Evolutionary conservation across 37 sponge, comb jelly and placozoan species (phyloP).

Genomic region (Mnemiopsis leidyi): DNA sequence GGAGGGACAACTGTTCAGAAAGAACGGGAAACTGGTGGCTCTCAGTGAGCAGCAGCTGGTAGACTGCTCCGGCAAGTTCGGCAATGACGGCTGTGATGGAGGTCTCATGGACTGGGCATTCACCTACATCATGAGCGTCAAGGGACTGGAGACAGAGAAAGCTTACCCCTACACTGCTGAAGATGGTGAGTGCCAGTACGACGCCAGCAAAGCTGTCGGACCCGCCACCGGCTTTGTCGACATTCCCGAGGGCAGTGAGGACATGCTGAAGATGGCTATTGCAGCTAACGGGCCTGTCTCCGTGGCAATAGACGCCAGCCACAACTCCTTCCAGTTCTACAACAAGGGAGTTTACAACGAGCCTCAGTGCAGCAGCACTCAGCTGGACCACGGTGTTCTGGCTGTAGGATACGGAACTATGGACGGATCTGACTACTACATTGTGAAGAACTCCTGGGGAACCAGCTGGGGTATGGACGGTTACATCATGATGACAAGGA

Average conservation of each 20-base stretch:
- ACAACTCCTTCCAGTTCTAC: constrained; percentile 75
- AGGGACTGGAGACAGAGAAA: constrained; percentile 82
- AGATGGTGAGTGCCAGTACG: constrained; percentile 76
- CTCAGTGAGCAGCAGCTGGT: constrained; percentile 93
- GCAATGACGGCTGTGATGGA: constrained; percentile 92
- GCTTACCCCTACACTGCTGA: constrained; percentile 92
- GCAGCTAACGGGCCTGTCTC: constrained; percentile 84
- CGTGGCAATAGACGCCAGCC: constrained; percentile 90
- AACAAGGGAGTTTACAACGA: constrained; percentile 80
- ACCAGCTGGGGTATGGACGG: constrained; percentile 82
- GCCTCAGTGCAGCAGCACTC: constrained; percentile 73
- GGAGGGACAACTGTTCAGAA: constrained; percentile 36
- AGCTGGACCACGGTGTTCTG: constrained; percentile 89
- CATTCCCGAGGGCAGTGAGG: constrained; percentile 72
- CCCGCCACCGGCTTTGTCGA: constrained; percentile 65
- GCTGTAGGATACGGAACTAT: constrained; percentile 82
- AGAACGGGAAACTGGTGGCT: neutral
- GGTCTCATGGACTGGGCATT: constrained; percentile 84
- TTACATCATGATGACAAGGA: constrained; percentile 78
- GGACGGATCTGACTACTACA: constrained; percentile 70
- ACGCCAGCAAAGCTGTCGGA: constrained; percentile 48
- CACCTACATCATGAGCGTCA: constrained; percentile 24
- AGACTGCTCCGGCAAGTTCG: constrained; percentile 83
- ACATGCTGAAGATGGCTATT: constrained; percentile 74
- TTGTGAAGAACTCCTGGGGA: constrained; percentile 94